These are phyloP conservation scores for Clupea harengus DNA, from an alignment of 2,113 vertebrate species.

Conservation along the genomic window DNA sequence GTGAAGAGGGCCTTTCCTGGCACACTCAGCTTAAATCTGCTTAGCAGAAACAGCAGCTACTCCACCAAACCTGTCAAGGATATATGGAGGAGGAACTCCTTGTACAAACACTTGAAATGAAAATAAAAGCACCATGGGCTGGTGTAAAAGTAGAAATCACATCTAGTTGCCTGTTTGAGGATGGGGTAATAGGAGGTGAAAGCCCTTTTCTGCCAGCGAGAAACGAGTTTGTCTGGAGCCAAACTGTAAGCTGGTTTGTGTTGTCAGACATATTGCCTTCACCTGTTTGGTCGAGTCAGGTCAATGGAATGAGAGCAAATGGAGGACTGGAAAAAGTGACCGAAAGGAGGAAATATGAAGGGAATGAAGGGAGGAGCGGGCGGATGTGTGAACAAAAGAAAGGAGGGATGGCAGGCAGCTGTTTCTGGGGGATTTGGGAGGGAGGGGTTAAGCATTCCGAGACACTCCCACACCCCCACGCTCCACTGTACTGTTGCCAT, in stretches of 20 bases:
- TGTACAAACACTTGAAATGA: background rate
- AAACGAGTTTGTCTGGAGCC: background rate
- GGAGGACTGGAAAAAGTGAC: conserved; percentile 11
- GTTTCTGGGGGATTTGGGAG: background rate
- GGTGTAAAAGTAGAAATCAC: background rate
- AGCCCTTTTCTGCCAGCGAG: background rate
- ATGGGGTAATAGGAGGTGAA: background rate
- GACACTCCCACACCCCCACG: background rate
- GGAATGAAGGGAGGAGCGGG: conserved; percentile 1
- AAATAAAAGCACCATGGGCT: background rate
- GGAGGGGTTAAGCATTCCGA: background rate
- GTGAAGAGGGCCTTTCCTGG: background rate
- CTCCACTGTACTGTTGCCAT: background rate
- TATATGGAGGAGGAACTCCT: background rate
- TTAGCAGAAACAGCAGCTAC: background rate
- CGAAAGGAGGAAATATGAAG: conserved; percentile 3
- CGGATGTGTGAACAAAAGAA: background rate
- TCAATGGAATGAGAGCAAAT: conserved; percentile 15
- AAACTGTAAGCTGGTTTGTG: background rate
- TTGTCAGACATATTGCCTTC: conserved; percentile 11
- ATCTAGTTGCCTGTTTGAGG: background rate
- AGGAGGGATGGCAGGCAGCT: conserved; percentile 17
- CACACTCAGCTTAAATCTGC: background rate
- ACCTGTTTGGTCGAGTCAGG: background rate
- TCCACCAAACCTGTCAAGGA: background rate